Evolutionary conservation across 2,797 vertebrate species (phyloP), one percentile per base, ranked within the genome.

Genomic region (Coregonus sp.): DNA sequence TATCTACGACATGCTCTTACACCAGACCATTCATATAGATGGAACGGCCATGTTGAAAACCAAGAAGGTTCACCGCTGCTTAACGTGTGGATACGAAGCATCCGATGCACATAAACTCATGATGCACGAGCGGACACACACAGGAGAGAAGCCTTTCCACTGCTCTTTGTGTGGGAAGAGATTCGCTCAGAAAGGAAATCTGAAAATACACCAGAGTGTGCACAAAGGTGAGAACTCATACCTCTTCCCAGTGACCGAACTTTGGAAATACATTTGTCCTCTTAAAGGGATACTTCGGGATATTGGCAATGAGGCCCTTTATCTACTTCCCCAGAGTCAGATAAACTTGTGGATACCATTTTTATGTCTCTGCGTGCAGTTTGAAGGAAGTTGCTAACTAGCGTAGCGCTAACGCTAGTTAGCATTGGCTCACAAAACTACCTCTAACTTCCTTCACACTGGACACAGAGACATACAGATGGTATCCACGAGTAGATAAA

Each of bases 151-250:
- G 85, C 91, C 91, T 0, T 91, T 91, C 86, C 78, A 84, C 78
- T 93, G 91, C 84, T 89, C 89, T 75, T 79, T 93, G 77, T 93
- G 91, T 56, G 86, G 90, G 0, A 86, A 90, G 0, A 89, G 92
- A 9, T 93, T 93, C 75, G 92, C 92, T 83, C 92, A 93, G 88
- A 93, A 92, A 75, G 92, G 92, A 14, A 93, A 93, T 65, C 91
- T 93, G n/a, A 93, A 93, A 87, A 92, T 90, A 0, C 92, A 93
- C 78, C 90, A 89, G 87, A 93, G 91, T 80, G 88, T 91, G 72
- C 92, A 93, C 75, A 81, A 88, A 65, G 90, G 92, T 93, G 82
- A 90, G 90, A 75, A 15, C 31, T 35, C 15, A 4, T 14, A 15
- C 63, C 25, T n/a, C 4, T 31, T 4, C 1, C n/a, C 2, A 33